phyloP scores from a whole-genome alignment of 1,140 invertebrate species.

The Drosophila azteca region DNA sequence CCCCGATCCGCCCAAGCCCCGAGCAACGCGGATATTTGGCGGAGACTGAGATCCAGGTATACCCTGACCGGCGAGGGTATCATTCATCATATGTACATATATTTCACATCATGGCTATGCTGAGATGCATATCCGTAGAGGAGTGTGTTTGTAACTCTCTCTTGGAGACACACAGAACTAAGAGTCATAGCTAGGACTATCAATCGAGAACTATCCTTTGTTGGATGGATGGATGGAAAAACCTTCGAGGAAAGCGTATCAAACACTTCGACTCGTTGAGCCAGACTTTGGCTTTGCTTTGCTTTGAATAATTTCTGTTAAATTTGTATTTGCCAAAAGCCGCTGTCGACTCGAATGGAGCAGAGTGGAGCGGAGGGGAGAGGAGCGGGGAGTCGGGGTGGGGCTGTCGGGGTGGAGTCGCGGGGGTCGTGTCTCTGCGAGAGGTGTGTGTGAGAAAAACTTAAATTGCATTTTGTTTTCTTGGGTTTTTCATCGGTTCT shows the following conservation, averaged over 20 bases:
- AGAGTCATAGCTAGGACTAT: no score
- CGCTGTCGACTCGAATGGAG: constrained; percentile 4
- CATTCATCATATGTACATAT: no score
- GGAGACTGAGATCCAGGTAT: constrained; percentile 11
- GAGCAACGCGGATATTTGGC: constrained; percentile 65
- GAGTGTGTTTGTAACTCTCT: no score
- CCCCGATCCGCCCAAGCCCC: constrained; percentile 32
- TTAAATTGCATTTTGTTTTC: constrained; percentile 53
- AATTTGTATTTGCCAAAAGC: constrained; percentile 29
- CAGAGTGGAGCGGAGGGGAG: neutral
- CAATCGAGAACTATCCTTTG: no score
- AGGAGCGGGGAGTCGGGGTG: no score
- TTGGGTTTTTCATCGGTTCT: constrained; percentile 16
- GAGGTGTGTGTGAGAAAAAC: constrained; percentile 53
- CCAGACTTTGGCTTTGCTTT: neutral
- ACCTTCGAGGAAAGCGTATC: no score
- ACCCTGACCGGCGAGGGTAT: constrained; percentile 7
- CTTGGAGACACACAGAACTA: no score
- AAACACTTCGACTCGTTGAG: neutral
- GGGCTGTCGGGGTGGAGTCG: no score
- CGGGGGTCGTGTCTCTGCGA: no score
- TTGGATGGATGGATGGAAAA: no score
- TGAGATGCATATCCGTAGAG: no score
- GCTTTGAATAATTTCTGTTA: constrained; percentile 49
- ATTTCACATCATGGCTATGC: no score